phyloP scores from a whole-genome alignment of 2,888 invertebrate genomes.

The Phyto melanocephala region DNA sequence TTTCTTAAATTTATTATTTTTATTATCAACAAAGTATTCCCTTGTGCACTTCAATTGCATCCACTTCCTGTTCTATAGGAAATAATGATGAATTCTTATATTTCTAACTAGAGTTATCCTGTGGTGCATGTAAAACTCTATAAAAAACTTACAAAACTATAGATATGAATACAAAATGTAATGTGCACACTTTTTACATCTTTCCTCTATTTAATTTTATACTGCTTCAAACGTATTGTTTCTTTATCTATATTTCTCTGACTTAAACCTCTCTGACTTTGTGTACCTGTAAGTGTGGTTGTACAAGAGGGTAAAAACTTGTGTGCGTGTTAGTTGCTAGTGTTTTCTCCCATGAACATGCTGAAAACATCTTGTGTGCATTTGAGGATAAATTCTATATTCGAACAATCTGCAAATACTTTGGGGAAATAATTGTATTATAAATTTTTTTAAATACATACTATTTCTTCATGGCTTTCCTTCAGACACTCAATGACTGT shows the following conservation, averaged over 20 bases:
- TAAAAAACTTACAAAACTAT: background rate
- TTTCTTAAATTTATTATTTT: background rate
- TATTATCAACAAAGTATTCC: background rate
- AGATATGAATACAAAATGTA: background rate
- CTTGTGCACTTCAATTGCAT: background rate
- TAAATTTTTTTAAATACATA: background rate
- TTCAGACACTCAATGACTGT: background rate
- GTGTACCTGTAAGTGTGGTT: too few species aligned
- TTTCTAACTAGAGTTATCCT: background rate
- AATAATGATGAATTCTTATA: background rate
- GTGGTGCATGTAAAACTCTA: background rate
- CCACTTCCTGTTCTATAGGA: background rate
- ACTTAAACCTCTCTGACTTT: too few species aligned
- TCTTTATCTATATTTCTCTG: background rate
- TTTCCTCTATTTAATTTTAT: background rate
- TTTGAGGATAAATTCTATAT: slow-evolving; percentile 27
- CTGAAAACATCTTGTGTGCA: slow-evolving; percentile 23
- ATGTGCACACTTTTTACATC: background rate
- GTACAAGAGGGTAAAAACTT: too few species aligned
- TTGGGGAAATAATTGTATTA: slow-evolving; percentile 38
- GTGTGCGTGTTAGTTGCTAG: background rate
- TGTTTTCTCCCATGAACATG: background rate
- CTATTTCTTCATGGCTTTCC: background rate
- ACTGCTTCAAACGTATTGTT: slow-evolving; percentile 3
- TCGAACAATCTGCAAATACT: slow-evolving; percentile 39